A percentile compares a stretch with the other conserved stretches of the same genome.
These are phyloP conservation scores for Tetramorium simillimum DNA, from an alignment of 1,140 invertebrate species.

Conservation along the genomic window DNA sequence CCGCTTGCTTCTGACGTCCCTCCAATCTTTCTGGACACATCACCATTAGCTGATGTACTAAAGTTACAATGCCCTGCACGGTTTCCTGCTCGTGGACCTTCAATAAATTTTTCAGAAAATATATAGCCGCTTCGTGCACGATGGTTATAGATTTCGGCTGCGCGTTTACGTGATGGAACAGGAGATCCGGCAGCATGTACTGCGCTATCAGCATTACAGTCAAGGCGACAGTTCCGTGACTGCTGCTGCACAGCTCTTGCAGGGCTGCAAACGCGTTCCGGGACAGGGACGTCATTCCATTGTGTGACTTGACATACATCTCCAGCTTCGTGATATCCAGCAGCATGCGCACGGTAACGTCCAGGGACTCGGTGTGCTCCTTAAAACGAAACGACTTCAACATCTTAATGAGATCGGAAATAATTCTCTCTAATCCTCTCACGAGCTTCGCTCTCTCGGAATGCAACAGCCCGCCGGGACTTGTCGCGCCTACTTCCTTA, in stretches of 20 bases:
- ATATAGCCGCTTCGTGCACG: slow-evolving; percentile 84
- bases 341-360: slow-evolving; percentile 84
- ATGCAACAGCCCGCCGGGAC: slow-evolving; percentile 72
- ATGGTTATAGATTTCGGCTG: slow-evolving; percentile 81
- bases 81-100: slow-evolving; percentile 79
- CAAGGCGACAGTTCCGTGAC: slow-evolving; percentile 84
- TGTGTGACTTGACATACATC: slow-evolving; percentile 75
- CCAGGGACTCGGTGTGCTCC: slow-evolving; percentile 83
- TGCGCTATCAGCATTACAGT: slow-evolving; percentile 85
- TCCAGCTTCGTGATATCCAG: slow-evolving; percentile 85
- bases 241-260: slow-evolving; percentile 81
- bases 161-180: slow-evolving; percentile 81
- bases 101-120: slow-evolving; percentile 85
- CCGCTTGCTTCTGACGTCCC: slow-evolving; percentile 85
- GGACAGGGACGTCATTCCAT: slow-evolving; percentile 77
- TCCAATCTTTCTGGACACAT: slow-evolving; percentile 87
- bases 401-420: slow-evolving; percentile 84
- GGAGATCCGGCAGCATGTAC: slow-evolving; percentile 84
- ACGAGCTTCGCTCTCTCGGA: slow-evolving; percentile 76
- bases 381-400: slow-evolving; percentile 84
- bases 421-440: slow-evolving; percentile 79
- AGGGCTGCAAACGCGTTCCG: slow-evolving; percentile 85
- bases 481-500: slow-evolving; percentile 68
- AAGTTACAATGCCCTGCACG: slow-evolving; percentile 80
- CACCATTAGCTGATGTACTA: slow-evolving; percentile 87